Base-by-base conservation (phyloP, 2,888 invertebrate genomes). In the Rhogogaster chlorosoma region DNA sequence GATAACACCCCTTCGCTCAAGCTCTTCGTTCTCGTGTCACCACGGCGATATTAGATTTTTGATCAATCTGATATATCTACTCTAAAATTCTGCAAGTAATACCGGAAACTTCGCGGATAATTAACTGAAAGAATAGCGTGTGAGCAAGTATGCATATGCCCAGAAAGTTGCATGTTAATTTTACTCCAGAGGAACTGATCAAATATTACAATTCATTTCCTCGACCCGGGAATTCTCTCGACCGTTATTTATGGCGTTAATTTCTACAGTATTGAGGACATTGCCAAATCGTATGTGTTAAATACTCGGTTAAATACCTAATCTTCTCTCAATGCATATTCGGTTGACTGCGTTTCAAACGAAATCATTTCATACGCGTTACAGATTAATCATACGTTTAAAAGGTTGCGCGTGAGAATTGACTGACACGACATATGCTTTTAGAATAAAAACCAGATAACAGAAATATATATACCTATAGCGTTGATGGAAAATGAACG, bases 41-140 rank as follows among this genome's bases (percentile, higher is more conserved):
- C 32, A 80, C 36, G 61, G 26, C 80, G 57, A 61, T 80, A 80
- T 80, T 80, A 32, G 57, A 61, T 80, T 53, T 77, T 29, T 29
- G 53, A 77, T 32, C 32, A 77, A 77, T 42, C 36, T 29, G 22
- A 73, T 42, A 42, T 42, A 38, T 29, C 15, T 67, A 26, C 18
- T 29, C 18, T 18, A 15, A 67, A 32, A 32, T 67, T 26, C 1
- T 67, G 18, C 32, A 67, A 29, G 26, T 67, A 67, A 32, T 67
- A 67, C 67, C 18, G 32, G 1, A 26, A 32, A 67, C 26, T 71
- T 71, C 6, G 71, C 38, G 42, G n/a, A n/a, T 71, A 22, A 71
- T 71, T 36, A 38, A 38, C 64, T 29, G 38, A 22, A 18, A 7
- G 38, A 29, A 73, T 73, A n/a, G 12, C 26, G 45, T 29, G 32